Percentiles rank a stretch among this genome's conserved stretches.
phyloP scores from a whole-genome alignment of 1,140 invertebrate species.

The Druon quercuslanigerum region DNA sequence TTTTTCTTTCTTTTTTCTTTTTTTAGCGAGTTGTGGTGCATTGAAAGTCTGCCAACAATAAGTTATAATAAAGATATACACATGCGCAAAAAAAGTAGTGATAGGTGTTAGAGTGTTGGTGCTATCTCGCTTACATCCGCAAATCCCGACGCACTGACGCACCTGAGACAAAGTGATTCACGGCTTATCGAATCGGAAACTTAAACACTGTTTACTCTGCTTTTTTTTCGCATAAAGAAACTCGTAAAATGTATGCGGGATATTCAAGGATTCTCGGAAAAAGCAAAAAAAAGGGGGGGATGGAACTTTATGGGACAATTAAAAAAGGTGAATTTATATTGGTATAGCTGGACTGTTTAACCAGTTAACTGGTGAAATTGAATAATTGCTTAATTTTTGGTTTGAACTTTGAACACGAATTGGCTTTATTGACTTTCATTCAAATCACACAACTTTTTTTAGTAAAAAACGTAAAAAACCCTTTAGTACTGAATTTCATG shows the following conservation, averaged over 20 bases:
- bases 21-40: neutral
- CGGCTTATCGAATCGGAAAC: constrained; percentile 30
- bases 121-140: constrained; percentile 24
- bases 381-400: too few species aligned
- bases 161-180: constrained; percentile 31
- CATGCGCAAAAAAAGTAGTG: neutral
- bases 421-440: too few species aligned
- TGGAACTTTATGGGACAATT: neutral
- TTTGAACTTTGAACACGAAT: too few species aligned
- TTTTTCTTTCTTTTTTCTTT: neutral
- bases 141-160: constrained; percentile 23
- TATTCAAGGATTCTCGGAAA: constrained; percentile 16
- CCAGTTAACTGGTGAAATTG: too few species aligned
- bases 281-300: neutral
- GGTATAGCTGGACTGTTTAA: too few species aligned
- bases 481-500: too few species aligned
- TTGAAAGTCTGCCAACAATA: constrained; percentile 14
- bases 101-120: constrained; percentile 15
- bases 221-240: constrained; percentile 11
- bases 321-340: too few species aligned
- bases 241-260: constrained; percentile 28
- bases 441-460: too few species aligned
- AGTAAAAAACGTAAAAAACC: too few species aligned
- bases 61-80: constrained; percentile 2
- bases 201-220: constrained; percentile 23